Conservation (phyloP, 2,888 invertebrate genomes). For the Dermolepida albohirtum region DNA sequence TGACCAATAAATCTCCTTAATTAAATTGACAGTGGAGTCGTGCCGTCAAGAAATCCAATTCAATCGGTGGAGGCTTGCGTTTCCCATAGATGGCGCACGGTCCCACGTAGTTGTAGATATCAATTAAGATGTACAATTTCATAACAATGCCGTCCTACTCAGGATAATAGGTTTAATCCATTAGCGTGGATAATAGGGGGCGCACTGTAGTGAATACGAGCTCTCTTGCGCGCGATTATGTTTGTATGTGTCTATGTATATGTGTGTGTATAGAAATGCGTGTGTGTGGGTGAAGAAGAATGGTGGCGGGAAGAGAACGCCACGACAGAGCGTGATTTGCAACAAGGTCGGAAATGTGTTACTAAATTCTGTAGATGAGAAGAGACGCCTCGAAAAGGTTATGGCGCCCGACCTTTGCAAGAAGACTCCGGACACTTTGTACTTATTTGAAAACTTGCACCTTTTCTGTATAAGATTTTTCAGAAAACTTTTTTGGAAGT, state of each 20-base stretch:
- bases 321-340: conserved; percentile 8
- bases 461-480: conserved; percentile 19
- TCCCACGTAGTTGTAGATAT: conserved; percentile 26
- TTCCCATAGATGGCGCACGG: conserved; percentile 30
- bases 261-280: too few relatives aligned
- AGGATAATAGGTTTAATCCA: conserved; percentile 53
- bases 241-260: too few relatives aligned
- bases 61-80: conserved; percentile 14
- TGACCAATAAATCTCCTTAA: conserved; percentile 35
- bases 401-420: conserved; percentile 3
- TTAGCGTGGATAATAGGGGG: conserved; percentile 48
- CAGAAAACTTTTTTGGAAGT: neutral
- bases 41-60: conserved; percentile 27
- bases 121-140: conserved; percentile 45
- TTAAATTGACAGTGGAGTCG: conserved; percentile 31
- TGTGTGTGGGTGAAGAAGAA: neutral
- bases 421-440: neutral
- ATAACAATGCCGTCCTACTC: conserved; percentile 46
- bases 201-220: conserved; percentile 21
- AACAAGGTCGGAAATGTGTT: conserved; percentile 18
- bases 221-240: neutral
- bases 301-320: too few relatives aligned
- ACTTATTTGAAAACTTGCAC: conserved; percentile 17
- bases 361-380: conserved; percentile 17
- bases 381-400: conserved; percentile 1